Percentiles rank a stretch among this genome's conserved stretches.
phyloP scores from a whole-genome alignment of 1,140 invertebrate species.

The Meloidogyne exigua region DNA sequence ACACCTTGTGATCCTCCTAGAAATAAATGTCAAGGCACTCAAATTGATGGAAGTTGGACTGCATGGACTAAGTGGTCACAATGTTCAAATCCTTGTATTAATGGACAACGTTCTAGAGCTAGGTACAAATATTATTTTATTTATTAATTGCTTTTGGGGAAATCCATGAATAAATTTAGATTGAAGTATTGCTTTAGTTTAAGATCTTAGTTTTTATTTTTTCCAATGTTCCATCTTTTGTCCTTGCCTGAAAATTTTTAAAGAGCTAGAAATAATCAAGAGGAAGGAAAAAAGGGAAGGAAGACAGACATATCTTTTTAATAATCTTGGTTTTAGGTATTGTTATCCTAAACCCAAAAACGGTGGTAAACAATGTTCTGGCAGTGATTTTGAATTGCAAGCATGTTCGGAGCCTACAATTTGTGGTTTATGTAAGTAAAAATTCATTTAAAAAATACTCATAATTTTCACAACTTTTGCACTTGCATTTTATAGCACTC shows the following conservation, averaged over 20 bases:
- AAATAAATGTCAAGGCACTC: conserved; percentile 64
- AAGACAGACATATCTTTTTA: not conserved
- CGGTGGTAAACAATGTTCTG: conserved; percentile 71
- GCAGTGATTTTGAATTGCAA: conserved; percentile 64
- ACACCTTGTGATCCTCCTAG: conserved; percentile 73
- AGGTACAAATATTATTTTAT: conserved; percentile 42
- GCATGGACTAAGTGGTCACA: conserved; percentile 67
- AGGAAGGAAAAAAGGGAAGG: too few species aligned
- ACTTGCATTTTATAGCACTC: not conserved
- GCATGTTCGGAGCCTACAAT: conserved; percentile 16
- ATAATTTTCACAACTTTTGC: not conserved
- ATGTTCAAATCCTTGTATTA: conserved; percentile 64
- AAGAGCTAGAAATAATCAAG: too few species aligned
- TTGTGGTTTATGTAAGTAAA: conserved; percentile 10
- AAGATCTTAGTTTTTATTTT: too few species aligned
- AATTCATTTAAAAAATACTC: conserved; percentile 39
- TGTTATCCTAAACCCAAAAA: conserved; percentile 79
- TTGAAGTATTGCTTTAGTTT: too few species aligned
- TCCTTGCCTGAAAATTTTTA: too few species aligned
- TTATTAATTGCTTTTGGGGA: too few species aligned
- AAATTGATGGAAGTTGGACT: conserved; percentile 64
- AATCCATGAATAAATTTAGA: too few species aligned
- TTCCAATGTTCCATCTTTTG: too few species aligned
- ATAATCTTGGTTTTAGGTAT: conserved; percentile 50
- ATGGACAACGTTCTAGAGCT: conserved; percentile 64